Conservation (phyloP, 1,140 invertebrate genomes). For the Drosophila auraria region DNA sequence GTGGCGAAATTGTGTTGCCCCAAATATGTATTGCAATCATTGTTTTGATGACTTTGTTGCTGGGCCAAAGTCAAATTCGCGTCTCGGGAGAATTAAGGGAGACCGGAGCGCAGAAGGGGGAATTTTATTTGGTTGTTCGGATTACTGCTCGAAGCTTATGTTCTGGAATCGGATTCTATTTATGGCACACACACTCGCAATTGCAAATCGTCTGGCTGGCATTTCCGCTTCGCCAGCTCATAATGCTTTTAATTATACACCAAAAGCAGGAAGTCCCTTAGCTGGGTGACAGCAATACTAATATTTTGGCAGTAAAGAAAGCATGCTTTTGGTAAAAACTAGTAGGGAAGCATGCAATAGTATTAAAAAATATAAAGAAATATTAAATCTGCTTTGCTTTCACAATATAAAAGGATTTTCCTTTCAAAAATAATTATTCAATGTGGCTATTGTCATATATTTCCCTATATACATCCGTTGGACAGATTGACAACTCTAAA, state of each 20-base stretch:
- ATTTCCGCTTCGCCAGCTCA: constrained; percentile 46
- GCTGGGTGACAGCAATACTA: background rate
- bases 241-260: constrained; percentile 65
- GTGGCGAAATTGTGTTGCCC: constrained; percentile 65
- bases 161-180: constrained; percentile 52
- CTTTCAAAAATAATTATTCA: background rate
- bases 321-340: background rate
- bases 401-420: background rate
- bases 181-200: constrained; percentile 24
- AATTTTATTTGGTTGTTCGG: constrained; percentile 49
- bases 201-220: constrained; percentile 53
- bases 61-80: constrained; percentile 62
- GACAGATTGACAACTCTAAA: background rate
- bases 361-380: background rate
- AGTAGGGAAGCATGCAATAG: no score
- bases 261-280: constrained; percentile 9
- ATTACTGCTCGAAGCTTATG: constrained; percentile 67
- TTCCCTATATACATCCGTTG: background rate
- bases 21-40: constrained; percentile 77
- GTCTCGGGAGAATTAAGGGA: constrained; percentile 31
- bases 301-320: background rate
- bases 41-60: constrained; percentile 81
- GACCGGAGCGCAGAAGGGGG: constrained; percentile 5
- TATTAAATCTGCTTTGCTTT: no score
- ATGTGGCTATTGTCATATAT: background rate